Conservation (phyloP, 2,113 vertebrate species). For the Leptocoma aspasia region DNA sequence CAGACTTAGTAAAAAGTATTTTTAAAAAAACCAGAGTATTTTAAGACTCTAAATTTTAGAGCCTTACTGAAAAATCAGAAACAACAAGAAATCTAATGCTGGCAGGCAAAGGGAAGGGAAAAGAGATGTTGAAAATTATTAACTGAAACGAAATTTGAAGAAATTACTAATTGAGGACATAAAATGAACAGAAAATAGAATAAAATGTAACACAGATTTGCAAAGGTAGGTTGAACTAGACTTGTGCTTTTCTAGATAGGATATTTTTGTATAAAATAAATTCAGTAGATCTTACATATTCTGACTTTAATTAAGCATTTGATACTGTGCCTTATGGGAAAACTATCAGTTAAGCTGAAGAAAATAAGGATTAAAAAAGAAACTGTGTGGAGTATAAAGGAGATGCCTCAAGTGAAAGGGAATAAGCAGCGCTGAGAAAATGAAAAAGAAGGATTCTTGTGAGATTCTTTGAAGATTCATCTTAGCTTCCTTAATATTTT, state of each 20-base stretch:
- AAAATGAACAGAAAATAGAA: background rate
- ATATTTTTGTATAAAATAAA: background rate
- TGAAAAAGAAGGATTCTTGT: background rate
- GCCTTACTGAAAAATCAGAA: background rate
- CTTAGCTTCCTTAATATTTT: background rate
- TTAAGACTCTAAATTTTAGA: background rate
- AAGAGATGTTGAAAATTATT: background rate
- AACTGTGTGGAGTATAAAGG: background rate
- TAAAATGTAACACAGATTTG: background rate
- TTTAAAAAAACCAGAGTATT: background rate
- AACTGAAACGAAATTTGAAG: background rate
- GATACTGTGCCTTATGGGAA: background rate
- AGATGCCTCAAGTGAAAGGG: background rate
- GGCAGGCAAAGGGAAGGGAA: background rate
- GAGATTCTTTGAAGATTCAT: background rate
- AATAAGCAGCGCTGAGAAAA: background rate
- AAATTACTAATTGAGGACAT: background rate
- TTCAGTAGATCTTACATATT: background rate
- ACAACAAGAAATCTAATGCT: background rate
- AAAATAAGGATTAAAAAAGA: background rate
- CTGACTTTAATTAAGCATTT: background rate
- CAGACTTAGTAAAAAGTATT: background rate
- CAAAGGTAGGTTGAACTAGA: background rate
- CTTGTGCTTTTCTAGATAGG: background rate
- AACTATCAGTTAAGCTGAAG: background rate